phyloP scores from a whole-genome alignment of 37 sponge, comb jelly and placozoan species.

The Theonella swinhoei region DNA sequence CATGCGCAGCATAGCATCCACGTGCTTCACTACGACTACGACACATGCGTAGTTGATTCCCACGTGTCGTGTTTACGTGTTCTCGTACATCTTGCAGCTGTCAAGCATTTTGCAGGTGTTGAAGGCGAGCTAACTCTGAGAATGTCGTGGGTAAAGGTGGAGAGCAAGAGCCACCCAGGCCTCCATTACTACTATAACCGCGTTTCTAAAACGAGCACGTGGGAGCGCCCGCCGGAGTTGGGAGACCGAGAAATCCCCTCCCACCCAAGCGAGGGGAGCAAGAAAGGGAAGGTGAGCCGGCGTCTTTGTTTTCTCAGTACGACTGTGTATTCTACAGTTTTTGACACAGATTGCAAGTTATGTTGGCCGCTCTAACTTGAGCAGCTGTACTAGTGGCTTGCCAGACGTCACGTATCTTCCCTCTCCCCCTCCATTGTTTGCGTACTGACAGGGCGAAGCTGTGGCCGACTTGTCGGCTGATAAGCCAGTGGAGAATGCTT shows the following conservation, averaged over 20 bases:
- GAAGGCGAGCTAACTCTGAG: neutral
- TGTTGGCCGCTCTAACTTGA: too few species aligned
- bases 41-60: too few species aligned
- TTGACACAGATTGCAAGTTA: too few species aligned
- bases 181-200: constrained; percentile 51
- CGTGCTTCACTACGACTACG: neutral
- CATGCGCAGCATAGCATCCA: neutral
- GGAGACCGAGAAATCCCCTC: neutral
- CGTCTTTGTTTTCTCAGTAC: too few species aligned
- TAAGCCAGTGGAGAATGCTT: neutral
- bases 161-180: constrained; percentile 28
- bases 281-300: neutral
- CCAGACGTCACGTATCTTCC: too few species aligned
- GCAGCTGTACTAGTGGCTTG: too few species aligned
- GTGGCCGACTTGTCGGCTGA: neutral
- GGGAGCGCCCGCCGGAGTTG: constrained; percentile 24
- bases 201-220: constrained; percentile 47
- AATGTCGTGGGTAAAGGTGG: constrained; percentile 40
- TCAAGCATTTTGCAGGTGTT: neutral
- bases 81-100: too few species aligned
- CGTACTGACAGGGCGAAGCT: neutral
- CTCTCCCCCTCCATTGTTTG: neutral
- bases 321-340: too few species aligned
- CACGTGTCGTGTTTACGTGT: too few species aligned
- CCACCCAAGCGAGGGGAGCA: neutral